phyloP scores from a whole-genome alignment of 2,113 vertebrate genomes.

The Naja naja region DNA sequence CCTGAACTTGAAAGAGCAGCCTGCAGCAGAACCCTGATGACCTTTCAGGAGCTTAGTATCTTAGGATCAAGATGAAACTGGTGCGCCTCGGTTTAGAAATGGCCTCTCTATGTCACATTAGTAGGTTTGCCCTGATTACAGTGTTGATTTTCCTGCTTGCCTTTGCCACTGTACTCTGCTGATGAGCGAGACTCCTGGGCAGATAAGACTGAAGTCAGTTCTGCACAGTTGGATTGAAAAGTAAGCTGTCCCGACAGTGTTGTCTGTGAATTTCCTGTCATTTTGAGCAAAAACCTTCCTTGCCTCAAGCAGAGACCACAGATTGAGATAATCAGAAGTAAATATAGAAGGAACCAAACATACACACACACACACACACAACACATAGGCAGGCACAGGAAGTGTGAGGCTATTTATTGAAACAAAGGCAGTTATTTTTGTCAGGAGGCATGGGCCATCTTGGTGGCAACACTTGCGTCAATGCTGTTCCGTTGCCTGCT shows the following conservation, averaged over 20 bases:
- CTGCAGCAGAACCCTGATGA: background rate
- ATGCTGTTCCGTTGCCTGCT: background rate
- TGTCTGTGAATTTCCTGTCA: slow-evolving; percentile 13
- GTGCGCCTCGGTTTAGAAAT: background rate
- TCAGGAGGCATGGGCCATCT: background rate
- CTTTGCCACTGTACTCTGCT: background rate
- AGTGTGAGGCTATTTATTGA: background rate
- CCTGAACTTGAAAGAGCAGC: slow-evolving; percentile 4
- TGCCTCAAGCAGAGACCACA: background rate
- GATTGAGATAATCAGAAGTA: background rate
- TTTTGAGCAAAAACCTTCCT: background rate
- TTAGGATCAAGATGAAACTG: slow-evolving; percentile 26
- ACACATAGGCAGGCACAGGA: background rate
- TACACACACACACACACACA: background rate
- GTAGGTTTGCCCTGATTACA: slow-evolving; percentile 12
- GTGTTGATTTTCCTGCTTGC: slow-evolving; percentile 3
- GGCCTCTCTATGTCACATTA: background rate
- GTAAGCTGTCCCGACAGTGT: background rate
- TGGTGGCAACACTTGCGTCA: background rate
- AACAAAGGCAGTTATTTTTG: slow-evolving; percentile 3
- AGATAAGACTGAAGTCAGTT: background rate
- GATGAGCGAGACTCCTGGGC: background rate
- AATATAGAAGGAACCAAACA: background rate
- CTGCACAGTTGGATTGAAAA: background rate
- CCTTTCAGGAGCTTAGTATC: slow-evolving; percentile 1